Evolutionary conservation across 1,140 invertebrate genomes (phyloP).

Genomic region (Micrasema minimum): DNA sequence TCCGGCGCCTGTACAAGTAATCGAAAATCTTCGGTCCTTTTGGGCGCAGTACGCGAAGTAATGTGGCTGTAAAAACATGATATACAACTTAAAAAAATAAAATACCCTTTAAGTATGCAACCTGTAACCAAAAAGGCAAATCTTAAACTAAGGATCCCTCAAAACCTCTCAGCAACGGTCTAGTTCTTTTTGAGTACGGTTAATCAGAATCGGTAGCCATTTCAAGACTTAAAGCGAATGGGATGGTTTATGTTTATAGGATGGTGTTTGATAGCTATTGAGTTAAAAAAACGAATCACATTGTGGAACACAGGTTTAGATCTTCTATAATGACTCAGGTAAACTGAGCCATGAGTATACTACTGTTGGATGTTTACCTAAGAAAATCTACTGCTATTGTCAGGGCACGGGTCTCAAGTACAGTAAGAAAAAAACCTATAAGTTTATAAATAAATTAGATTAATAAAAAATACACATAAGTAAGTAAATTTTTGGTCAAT

Average conservation of each 20-base stretch:
- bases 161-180: no score
- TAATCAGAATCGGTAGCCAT: no score
- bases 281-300: conserved; percentile 1
- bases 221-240: no score
- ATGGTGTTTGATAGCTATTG: conserved; percentile 1
- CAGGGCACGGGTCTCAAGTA: no score
- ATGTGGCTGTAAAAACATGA: conserved; percentile 11
- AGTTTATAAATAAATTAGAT: no score
- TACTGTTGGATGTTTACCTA: not conserved
- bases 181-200: no score
- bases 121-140: no score
- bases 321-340: conserved; percentile 7
- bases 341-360: not conserved
- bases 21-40: conserved; percentile 39
- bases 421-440: no score
- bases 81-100: not conserved
- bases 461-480: no score
- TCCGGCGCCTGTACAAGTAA: conserved; percentile 39
- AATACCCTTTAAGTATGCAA: no score
- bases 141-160: no score
- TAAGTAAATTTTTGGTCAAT: no score
- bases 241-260: not conserved
- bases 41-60: conserved; percentile 22
- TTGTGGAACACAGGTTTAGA: not conserved
- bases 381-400: not conserved